Conservation (phyloP, 2,113 vertebrate species). For the Drymodes brunneopygia region DNA sequence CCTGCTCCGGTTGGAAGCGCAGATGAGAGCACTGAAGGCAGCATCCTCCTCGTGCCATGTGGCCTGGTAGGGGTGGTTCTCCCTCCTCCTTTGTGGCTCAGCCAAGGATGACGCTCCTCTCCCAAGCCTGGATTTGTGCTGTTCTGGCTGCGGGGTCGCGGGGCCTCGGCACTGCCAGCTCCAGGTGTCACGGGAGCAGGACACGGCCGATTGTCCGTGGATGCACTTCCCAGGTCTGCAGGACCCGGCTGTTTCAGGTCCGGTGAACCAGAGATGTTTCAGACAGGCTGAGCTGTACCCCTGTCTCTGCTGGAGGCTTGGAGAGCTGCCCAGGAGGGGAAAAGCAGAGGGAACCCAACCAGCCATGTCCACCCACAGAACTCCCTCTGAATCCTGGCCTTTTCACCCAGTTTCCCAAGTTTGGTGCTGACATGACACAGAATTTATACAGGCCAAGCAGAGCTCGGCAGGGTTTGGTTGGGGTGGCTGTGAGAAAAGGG, state of each 20-base stretch:
- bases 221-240: not conserved
- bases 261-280: not conserved
- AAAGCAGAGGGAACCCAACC: not conserved
- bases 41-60: conserved; percentile 8
- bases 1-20: not conserved
- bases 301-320: not conserved
- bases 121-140: rapidly evolving
- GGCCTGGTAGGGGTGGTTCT: not conserved
- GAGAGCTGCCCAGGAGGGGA: not conserved
- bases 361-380: not conserved
- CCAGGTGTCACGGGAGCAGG: rapidly evolving
- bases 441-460: not conserved
- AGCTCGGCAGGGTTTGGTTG: not conserved
- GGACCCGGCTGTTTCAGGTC: rapidly evolving
- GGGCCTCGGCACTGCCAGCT: not conserved
- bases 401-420: not conserved
- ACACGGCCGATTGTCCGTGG: rapidly evolving
- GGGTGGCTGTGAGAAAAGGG: not conserved
- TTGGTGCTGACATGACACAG: not conserved
- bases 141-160: rapidly evolving
- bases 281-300: not conserved
- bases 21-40: not conserved
- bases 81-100: not conserved
- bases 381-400: not conserved
- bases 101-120: not conserved